These are phyloP conservation scores for Elysia crispata DNA, from an alignment of 2,888 invertebrate species.

Conservation along the genomic window DNA sequence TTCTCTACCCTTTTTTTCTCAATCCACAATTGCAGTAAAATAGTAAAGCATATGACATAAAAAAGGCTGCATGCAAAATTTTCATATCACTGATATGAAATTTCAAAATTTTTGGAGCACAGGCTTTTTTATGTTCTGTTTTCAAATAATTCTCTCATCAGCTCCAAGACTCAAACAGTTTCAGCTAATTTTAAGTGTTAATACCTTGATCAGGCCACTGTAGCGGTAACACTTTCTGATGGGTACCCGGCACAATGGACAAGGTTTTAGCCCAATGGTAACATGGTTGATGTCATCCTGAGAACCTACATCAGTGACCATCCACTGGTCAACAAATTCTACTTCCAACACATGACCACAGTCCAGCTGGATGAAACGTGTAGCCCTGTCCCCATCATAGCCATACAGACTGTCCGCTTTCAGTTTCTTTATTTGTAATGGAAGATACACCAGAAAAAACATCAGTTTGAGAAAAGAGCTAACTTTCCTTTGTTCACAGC, in stretches of 20 bases:
- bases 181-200: not conserved
- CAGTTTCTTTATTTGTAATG: constrained; percentile 19
- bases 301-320: constrained; percentile 78
- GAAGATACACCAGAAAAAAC: no score
- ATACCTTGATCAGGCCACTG: constrained; percentile 79
- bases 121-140: no score
- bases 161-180: not conserved
- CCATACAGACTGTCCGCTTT: constrained; percentile 75
- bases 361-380: constrained; percentile 70
- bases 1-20: no score
- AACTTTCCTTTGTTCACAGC: no score
- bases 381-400: constrained; percentile 80
- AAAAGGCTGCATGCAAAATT: no score
- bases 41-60: no score
- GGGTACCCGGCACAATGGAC: constrained; percentile 82
- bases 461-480: no score
- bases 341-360: constrained; percentile 74
- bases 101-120: no score
- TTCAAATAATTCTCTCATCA: no score
- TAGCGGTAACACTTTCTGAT: constrained; percentile 82
- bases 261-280: constrained; percentile 64
- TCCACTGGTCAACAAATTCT: constrained; percentile 74
- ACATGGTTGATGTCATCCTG: constrained; percentile 35
- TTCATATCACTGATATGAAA: no score
- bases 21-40: no score